These are phyloP conservation scores for Lordiphosa collinella DNA, from an alignment of 1,140 invertebrate species.

Conservation along the genomic window DNA sequence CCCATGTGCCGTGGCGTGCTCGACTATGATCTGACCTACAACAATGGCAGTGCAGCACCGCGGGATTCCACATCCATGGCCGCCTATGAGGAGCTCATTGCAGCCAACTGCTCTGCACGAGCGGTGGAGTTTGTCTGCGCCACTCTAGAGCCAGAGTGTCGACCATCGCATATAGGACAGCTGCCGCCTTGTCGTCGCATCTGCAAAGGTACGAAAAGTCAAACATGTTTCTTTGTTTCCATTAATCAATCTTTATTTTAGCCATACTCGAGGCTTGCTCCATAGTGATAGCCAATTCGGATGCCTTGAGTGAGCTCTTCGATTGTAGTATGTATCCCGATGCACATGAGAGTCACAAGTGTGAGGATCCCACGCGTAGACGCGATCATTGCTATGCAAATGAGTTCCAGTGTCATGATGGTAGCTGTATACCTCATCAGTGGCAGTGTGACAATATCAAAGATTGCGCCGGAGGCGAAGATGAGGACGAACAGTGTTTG, in stretches of 20 bases:
- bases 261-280: conserved; percentile 83
- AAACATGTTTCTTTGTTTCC: background rate
- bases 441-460: conserved; percentile 85
- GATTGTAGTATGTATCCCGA: conserved; percentile 83
- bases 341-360: conserved; percentile 79
- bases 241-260: conserved; percentile 40
- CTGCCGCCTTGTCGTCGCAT: conserved; percentile 84
- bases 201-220: conserved; percentile 82
- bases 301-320: conserved; percentile 81
- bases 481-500: conserved; percentile 83
- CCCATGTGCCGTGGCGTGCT: conserved; percentile 82
- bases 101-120: conserved; percentile 83
- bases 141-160: conserved; percentile 85
- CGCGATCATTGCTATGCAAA: conserved; percentile 81
- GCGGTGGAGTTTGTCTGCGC: conserved; percentile 83
- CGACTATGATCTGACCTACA: conserved; percentile 83
- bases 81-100: conserved; percentile 80
- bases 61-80: conserved; percentile 34
- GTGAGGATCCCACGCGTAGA: conserved; percentile 68
- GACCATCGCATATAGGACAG: conserved; percentile 81
- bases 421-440: conserved; percentile 82
- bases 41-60: conserved; percentile 35
- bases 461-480: conserved; percentile 84
- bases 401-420: conserved; percentile 84
- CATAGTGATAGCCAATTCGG: conserved; percentile 81